Evolutionary conservation across 2,888 invertebrate genomes (phyloP).

Genomic region (Synergus laeviventris): DNA sequence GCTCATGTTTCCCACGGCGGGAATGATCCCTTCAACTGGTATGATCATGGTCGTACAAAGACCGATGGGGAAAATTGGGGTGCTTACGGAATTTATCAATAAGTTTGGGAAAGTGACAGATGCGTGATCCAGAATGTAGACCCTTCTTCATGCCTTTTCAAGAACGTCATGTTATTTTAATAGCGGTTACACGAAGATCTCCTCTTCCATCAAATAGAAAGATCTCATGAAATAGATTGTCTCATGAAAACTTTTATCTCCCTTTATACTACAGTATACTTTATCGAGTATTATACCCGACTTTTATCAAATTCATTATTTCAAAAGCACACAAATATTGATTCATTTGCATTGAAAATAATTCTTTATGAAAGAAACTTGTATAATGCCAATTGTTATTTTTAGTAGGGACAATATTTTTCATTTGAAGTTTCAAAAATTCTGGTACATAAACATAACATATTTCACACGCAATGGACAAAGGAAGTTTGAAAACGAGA

Average conservation of each 20-base stretch:
- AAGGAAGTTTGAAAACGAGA: background rate
- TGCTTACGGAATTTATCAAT: slow-evolving; percentile 40
- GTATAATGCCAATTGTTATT: no score
- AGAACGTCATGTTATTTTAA: slow-evolving; percentile 28
- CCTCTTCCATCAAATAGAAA: background rate
- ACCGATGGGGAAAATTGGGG: slow-evolving; percentile 22
- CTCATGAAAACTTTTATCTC: background rate
- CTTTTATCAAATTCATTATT: no score
- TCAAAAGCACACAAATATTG: no score
- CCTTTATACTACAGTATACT: background rate
- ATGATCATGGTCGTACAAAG: slow-evolving; percentile 37
- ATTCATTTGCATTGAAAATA: no score
- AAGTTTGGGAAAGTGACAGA: slow-evolving; percentile 45
- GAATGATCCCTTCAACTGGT: slow-evolving; percentile 39
- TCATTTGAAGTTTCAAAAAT: no score
- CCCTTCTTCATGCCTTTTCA: slow-evolving; percentile 5
- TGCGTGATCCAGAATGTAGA: slow-evolving; percentile 21
- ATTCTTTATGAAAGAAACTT: no score
- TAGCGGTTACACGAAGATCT: background rate
- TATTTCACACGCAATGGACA: no score
- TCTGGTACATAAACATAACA: no score
- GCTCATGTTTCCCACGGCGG: slow-evolving; percentile 38
- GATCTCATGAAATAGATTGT: background rate
- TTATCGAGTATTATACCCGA: background rate
- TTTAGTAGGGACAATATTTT: no score